Conservation (phyloP, 2,888 invertebrate species). For the Drepanosiphum platanoidis region DNA sequence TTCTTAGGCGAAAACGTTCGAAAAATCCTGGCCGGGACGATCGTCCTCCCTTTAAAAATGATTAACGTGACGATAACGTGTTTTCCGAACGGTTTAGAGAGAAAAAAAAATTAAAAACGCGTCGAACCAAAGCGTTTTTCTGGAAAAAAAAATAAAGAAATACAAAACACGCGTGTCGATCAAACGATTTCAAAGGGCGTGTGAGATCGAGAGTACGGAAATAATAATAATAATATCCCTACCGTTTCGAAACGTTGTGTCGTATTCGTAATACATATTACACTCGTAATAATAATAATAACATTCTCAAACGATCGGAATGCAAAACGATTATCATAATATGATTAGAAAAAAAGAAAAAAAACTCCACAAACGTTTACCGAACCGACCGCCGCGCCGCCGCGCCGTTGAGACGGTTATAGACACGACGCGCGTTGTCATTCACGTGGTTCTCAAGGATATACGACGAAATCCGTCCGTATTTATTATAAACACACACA, state of each 20-base stretch:
- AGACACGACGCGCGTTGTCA: constrained; percentile 11
- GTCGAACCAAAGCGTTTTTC: not conserved
- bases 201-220: not conserved
- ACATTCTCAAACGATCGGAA: not conserved
- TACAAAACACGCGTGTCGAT: no score
- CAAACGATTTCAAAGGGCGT: not conserved
- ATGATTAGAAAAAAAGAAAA: no score
- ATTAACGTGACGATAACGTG: no score
- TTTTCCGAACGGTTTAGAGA: not conserved
- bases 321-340: not conserved
- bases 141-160: no score
- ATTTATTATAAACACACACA: no score
- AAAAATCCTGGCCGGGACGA: not conserved
- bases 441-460: constrained; percentile 29
- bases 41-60: no score
- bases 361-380: constrained; percentile 5
- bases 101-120: no score
- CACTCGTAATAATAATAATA: no score
- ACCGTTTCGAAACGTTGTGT: not conserved
- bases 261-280: no score
- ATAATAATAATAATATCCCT: no score
- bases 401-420: constrained; percentile 28
- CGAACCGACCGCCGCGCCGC: not conserved
- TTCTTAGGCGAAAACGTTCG: no score
- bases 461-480: no score